Evolutionary conservation across 2,888 invertebrate species (phyloP).

Genomic region (Lycophotia porphyrea): DNA sequence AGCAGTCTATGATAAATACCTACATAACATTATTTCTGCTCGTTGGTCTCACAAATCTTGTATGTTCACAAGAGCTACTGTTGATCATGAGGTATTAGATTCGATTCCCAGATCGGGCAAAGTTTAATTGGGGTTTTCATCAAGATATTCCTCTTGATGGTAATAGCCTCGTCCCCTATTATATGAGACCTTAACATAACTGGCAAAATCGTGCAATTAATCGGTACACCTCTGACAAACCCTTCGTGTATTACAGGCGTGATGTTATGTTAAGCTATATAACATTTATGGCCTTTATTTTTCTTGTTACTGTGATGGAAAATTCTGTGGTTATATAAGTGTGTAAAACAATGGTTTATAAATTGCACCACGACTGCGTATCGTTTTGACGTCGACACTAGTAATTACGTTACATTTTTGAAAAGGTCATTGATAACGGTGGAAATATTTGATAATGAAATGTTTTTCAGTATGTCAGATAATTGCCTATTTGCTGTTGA

Average conservation of each 20-base stretch:
- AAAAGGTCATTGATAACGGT: conserved; percentile 4
- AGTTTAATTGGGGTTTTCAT: background rate
- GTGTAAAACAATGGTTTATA: conserved; percentile 24
- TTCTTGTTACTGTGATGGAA: conserved; percentile 14
- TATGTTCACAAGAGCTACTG: background rate
- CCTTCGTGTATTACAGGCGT: background rate
- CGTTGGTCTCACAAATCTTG: background rate
- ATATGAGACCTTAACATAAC: background rate
- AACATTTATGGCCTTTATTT: conserved; percentile 8
- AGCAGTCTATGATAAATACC: conserved; percentile 12
- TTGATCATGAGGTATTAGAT: background rate
- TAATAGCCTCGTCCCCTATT: background rate
- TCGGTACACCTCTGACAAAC: background rate
- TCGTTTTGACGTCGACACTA: conserved; percentile 16
- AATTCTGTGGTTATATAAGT: conserved; percentile 27
- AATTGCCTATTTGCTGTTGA: no score
- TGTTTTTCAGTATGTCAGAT: background rate
- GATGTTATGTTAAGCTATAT: background rate
- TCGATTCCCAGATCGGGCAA: background rate
- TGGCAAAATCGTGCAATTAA: background rate
- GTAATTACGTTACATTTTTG: conserved; percentile 15
- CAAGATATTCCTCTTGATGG: background rate
- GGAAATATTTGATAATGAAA: conserved; percentile 17
- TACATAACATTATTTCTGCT: background rate
- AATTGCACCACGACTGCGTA: conserved; percentile 12